Evolutionary conservation across 2,113 vertebrate species (phyloP).

Genomic region (Hymenochirus boettgeri): DNA sequence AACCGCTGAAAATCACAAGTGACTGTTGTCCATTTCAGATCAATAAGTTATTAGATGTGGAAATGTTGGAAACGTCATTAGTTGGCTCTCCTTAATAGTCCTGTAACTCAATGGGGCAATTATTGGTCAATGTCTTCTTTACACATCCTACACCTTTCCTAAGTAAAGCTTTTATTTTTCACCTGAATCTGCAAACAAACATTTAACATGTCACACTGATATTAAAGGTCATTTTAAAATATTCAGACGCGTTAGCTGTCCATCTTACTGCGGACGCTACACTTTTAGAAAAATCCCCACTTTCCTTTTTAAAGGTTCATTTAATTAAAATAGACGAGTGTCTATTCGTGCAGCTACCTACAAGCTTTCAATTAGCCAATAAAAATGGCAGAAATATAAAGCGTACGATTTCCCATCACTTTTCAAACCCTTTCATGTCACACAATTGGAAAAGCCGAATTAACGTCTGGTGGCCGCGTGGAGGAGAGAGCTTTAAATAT

Average conservation of each 20-base stretch:
- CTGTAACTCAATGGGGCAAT: no score
- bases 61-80: no score
- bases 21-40: no score
- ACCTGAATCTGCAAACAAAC: no score
- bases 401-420: no score
- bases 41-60: no score
- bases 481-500: slow-evolving; percentile 7
- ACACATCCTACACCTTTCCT: no score
- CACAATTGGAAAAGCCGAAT: slow-evolving; percentile 13
- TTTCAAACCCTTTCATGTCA: slow-evolving; percentile 17
- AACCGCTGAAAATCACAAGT: no score
- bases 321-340: slow-evolving; percentile 21
- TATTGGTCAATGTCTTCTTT: no score
- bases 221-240: slow-evolving; percentile 15
- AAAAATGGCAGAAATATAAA: slow-evolving; percentile 16
- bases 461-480: not conserved
- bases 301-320: slow-evolving; percentile 18
- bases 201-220: not conserved
- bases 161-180: no score
- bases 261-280: not conserved
- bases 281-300: not conserved
- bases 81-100: no score
- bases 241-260: not conserved
- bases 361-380: slow-evolving; percentile 30
- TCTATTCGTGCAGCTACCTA: not conserved